These are phyloP conservation scores for Hyla sarda DNA, from an alignment of 2,113 vertebrate species.

Conservation along the genomic window DNA sequence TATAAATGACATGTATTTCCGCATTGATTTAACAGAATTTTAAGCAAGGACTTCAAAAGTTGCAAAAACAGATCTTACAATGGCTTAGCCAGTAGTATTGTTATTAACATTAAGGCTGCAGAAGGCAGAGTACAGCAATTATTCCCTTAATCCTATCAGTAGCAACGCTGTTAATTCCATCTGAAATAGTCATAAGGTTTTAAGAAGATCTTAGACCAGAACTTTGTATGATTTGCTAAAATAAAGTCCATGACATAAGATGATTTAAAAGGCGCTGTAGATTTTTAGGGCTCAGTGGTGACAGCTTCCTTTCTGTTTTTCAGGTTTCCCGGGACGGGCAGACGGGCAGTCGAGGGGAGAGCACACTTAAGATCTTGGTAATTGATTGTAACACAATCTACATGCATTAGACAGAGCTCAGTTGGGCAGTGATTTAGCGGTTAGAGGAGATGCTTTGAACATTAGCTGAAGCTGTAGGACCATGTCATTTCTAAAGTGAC, in stretches of 20 bases:
- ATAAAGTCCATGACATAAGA: not conserved
- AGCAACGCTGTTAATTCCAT: not conserved
- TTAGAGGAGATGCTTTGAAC: constrained; percentile 56
- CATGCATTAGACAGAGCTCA: constrained; percentile 59
- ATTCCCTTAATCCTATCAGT: not conserved
- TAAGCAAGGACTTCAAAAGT: not conserved
- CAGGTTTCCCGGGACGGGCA: constrained; percentile 33
- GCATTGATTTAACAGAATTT: not conserved
- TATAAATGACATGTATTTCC: not conserved
- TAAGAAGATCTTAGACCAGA: constrained; percentile 11
- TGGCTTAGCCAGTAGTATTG: not conserved
- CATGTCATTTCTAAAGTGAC: constrained; percentile 60
- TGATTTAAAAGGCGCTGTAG: not conserved
- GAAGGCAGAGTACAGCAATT: not conserved
- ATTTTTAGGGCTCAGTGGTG: not conserved
- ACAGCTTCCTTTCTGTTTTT: constrained; percentile 30
- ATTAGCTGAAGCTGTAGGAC: constrained; percentile 54
- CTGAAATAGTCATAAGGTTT: not conserved
- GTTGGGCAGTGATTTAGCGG: constrained; percentile 58
- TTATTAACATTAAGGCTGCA: not conserved
- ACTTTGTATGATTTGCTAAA: not conserved
- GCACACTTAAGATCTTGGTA: constrained; percentile 59
- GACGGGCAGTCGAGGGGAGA: constrained; percentile 35
- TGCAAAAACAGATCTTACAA: no score
- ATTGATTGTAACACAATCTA: constrained; percentile 61